Evolutionary conservation across 2,888 invertebrate species (phyloP), one percentile per base, ranked within the genome.

Genomic region (Nomada lathburiana): DNA sequence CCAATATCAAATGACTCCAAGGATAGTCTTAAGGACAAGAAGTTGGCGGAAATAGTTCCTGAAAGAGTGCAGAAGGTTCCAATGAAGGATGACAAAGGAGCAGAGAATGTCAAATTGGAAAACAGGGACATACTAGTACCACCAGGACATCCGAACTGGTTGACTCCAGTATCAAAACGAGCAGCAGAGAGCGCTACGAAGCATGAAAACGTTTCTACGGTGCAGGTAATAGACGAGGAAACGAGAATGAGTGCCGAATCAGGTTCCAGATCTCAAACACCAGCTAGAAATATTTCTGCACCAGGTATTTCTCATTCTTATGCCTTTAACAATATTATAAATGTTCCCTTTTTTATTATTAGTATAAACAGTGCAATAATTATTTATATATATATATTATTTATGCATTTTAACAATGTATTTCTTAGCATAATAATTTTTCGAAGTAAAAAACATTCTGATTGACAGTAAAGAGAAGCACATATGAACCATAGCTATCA

Each of bases 181-280:
- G 82, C 87, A 47, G 81, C 84, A n/a, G 91, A 91, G 44, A 29
- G 80, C 18, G 60, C 84, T 4, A 55, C 83, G 7, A 90, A 89
- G 67, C 87, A 84, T 36, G 92, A 92, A 76, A 86, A 87, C 53
- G 89, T 93, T n/a, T 93, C 92, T 18, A 91, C 93, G 1, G 92
- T 94, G 2, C 94, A 94, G 82, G 94, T 94, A 36, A 94, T 95
- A 80, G 95, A 95, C 79, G 95, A 95, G 86, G 95, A 95, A 85
- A 95, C 95, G 1, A 91, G 95, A 80, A 95, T 95, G 95, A 95
- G 95, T 86, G 94, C 95, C 2, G 94, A 94, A 76, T 93, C 92
- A 3, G 87, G 90, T 18, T 94, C 93, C 13, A 90, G 94, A 76
- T 94, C 93, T 16, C 94, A 94, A 79, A 94, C 94, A 36, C 94